A percentile compares a stretch with the other conserved stretches of the same genome.
These are phyloP conservation scores for zebrafish (Danio rerio) DNA, from an alignment of 2,113 vertebrate species.

Conservation along the genomic window DNA sequence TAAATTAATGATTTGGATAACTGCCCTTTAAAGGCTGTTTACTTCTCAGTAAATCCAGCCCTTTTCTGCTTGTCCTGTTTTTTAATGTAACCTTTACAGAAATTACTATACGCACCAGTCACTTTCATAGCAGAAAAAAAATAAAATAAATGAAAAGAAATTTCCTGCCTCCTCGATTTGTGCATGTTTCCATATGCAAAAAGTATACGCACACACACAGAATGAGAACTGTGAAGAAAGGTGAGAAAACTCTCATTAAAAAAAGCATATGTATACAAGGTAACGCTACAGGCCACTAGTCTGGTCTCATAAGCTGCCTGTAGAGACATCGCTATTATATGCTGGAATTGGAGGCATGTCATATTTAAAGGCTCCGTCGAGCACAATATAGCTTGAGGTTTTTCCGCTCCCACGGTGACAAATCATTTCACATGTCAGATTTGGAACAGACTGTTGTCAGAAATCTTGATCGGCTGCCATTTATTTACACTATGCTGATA, in stretches of 20 bases:
- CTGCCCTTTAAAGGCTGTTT: conserved; percentile 86
- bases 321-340: conserved; percentile 23
- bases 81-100: conserved; percentile 84
- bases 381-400: conserved; percentile 26
- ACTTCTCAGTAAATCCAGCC: conserved; percentile 83
- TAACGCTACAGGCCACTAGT: conserved; percentile 8
- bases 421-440: conserved; percentile 35
- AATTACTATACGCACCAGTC: conserved; percentile 80
- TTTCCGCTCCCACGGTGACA: conserved; percentile 10
- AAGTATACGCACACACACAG: neutral
- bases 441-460: conserved; percentile 24
- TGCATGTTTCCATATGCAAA: conserved; percentile 24
- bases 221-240: neutral
- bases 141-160: conserved; percentile 47
- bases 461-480: conserved; percentile 32
- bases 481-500: conserved; percentile 25
- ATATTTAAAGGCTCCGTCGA: conserved; percentile 19
- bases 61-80: conserved; percentile 83
- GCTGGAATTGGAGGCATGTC: conserved; percentile 22
- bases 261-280: conserved; percentile 13
- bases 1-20: conserved; percentile 87
- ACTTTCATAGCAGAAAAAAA: conserved; percentile 71
- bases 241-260: conserved; percentile 2
- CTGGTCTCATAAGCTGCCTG: conserved; percentile 27
- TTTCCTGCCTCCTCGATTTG: conserved; percentile 54